Conservation (phyloP, 2,888 invertebrate species). For the Lochmaea capreae region DNA sequence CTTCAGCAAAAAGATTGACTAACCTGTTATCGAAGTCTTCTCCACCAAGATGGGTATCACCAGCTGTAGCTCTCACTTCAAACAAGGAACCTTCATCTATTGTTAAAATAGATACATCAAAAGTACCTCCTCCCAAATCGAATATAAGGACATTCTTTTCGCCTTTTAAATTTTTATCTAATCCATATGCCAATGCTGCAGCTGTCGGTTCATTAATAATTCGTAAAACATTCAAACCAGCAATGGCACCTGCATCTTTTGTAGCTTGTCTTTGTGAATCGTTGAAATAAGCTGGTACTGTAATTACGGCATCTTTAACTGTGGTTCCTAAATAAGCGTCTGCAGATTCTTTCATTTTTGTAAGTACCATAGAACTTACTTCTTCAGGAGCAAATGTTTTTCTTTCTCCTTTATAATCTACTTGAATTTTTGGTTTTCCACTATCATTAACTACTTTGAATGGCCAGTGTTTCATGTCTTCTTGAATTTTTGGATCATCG, state of each 20-base stretch:
- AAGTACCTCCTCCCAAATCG: conserved; percentile 75
- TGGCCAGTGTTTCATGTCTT: conserved; percentile 88
- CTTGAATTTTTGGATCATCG: conserved; percentile 79
- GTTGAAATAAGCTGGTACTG: conserved; percentile 64
- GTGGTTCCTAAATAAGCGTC: conserved; percentile 66
- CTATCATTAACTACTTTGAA: conserved; percentile 77
- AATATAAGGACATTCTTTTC: conserved; percentile 72
- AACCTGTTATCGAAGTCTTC: conserved; percentile 75
- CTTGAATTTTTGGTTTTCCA: conserved; percentile 76
- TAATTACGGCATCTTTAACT: conserved; percentile 69
- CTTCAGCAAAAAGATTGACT: conserved; percentile 72
- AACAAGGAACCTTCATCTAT: conserved; percentile 88
- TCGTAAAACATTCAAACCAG: conserved; percentile 78
- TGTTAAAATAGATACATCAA: conserved; percentile 86
- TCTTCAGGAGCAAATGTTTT: conserved; percentile 78
- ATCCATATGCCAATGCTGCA: conserved; percentile 53
- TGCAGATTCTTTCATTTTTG: conserved; percentile 60
- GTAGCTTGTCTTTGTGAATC: conserved; percentile 82
- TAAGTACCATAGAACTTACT: conserved; percentile 76
- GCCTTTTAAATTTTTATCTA: conserved; percentile 54
- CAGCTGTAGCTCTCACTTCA: conserved; percentile 85
- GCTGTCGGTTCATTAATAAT: conserved; percentile 81
- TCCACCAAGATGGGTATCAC: conserved; percentile 86
- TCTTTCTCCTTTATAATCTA: conserved; percentile 74
- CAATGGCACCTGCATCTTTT: conserved; percentile 79